These are phyloP conservation scores for Otis tarda DNA, from an alignment of 2,113 vertebrate genomes.

Conservation along the genomic window DNA sequence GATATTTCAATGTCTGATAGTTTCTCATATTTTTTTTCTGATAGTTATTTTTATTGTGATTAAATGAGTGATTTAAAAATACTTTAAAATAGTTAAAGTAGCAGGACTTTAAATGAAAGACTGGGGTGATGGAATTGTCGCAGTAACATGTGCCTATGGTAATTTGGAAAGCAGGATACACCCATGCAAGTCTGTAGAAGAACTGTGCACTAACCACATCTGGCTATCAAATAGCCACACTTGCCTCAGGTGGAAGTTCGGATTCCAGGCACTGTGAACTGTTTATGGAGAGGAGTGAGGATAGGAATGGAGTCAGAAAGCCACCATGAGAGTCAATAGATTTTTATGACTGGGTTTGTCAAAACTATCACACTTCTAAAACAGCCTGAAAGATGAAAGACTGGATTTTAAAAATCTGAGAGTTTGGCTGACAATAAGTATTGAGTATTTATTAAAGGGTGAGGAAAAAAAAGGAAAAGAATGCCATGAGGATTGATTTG, in stretches of 20 bases:
- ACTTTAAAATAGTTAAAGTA: neutral
- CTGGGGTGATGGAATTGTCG: neutral
- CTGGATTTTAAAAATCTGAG: neutral
- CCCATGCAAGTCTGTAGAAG: neutral
- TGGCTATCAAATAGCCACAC: neutral
- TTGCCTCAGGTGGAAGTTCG: neutral
- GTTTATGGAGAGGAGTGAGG: neutral
- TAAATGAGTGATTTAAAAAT: neutral
- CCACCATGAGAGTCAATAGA: neutral
- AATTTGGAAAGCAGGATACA: neutral
- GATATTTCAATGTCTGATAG: neutral
- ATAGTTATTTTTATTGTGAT: neutral
- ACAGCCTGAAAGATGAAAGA: neutral
- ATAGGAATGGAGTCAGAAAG: neutral
- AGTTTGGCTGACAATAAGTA: neutral
- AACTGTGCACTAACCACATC: neutral
- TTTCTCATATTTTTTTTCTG: neutral
- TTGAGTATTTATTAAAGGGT: neutral
- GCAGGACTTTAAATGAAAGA: neutral
- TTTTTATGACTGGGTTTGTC: neutral
- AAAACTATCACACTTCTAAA: neutral
- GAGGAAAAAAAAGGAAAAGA: neutral
- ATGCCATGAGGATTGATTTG: neutral
- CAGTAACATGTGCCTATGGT: neutral
- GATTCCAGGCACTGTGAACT: neutral